Conservation (phyloP, 2,113 vertebrate genomes). For the Sardina pilchardus region DNA sequence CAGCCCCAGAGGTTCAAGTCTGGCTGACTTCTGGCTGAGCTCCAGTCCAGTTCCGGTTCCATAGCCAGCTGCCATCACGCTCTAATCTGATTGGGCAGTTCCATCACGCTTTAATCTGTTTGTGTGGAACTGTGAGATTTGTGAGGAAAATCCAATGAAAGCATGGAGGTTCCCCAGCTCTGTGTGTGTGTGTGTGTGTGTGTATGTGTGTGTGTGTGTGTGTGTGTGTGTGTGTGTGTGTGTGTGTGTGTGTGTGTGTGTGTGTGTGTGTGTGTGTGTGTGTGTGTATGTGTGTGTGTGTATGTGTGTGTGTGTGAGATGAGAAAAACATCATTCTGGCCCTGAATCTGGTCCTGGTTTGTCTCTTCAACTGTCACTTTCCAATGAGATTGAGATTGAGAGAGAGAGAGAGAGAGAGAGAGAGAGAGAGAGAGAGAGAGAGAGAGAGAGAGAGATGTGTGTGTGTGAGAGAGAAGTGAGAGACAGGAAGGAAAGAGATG, state of each 20-base stretch:
- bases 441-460: too few species aligned
- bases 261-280: neutral
- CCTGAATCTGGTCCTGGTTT: too few species aligned
- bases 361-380: too few species aligned
- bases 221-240: neutral
- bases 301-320: neutral
- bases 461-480: too few species aligned
- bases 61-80: neutral
- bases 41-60: neutral
- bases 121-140: neutral
- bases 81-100: neutral
- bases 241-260: neutral
- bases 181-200: neutral
- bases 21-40: too few species aligned
- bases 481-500: too few species aligned
- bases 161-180: neutral
- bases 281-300: slow-evolving; percentile 18
- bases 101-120: neutral
- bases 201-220: neutral
- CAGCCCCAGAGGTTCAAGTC: too few species aligned
- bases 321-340: too few species aligned
- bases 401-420: too few species aligned
- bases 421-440: too few species aligned
- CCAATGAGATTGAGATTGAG: too few species aligned
- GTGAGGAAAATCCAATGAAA: neutral